Evolutionary conservation across 2,113 vertebrate species (phyloP).

Genomic region (Uria lomvia): DNA sequence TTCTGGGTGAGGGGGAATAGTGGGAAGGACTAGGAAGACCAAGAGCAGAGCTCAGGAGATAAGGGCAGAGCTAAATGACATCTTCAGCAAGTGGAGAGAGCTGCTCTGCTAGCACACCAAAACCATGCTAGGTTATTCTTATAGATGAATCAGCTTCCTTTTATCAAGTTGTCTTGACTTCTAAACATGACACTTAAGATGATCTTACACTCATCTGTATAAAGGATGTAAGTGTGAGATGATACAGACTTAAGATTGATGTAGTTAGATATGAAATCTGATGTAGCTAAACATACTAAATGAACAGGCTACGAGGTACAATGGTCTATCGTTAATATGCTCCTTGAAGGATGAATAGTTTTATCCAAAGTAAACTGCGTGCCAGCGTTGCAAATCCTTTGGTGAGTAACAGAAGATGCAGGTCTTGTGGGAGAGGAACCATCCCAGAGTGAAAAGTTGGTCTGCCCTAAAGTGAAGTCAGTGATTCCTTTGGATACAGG

Average conservation of each 20-base stretch:
- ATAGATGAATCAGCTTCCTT: not conserved
- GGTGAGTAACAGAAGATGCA: not conserved
- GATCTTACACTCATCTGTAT: not conserved
- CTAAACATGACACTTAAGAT: not conserved
- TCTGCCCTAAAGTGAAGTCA: not conserved
- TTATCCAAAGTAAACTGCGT: not conserved
- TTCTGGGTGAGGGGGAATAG: not conserved
- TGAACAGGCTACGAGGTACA: not conserved
- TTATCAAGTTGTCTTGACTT: not conserved
- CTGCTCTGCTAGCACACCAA: not conserved
- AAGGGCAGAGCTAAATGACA: accelerated
- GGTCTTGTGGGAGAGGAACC: not conserved
- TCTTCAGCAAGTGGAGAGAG: not conserved
- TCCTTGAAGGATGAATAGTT: not conserved
- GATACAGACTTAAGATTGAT: not conserved
- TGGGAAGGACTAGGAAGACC: not conserved
- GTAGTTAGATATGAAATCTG: not conserved
- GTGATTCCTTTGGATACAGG: not conserved
- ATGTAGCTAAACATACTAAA: not conserved
- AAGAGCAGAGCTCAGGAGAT: not conserved
- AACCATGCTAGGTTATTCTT: not conserved
- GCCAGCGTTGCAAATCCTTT: not conserved
- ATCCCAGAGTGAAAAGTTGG: not conserved
- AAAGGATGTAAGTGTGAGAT: not conserved
- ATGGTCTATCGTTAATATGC: not conserved